Evolutionary conservation across 2,888 invertebrate genomes (phyloP), one percentile per base, ranked within the genome.

Genomic region (Heliconius ethilla): DNA sequence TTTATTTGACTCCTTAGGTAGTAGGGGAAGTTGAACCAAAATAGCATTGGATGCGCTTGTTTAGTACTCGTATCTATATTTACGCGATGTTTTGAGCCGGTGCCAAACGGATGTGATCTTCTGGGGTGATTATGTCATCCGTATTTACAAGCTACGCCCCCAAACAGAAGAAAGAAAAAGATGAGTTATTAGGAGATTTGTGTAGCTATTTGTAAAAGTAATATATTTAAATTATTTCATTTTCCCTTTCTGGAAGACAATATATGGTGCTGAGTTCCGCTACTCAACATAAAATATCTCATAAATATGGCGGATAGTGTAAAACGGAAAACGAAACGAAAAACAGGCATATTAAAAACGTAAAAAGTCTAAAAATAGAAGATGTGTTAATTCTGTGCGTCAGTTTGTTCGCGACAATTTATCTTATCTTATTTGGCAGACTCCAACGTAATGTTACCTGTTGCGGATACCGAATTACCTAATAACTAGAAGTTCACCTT

Each of bases 71-170:
- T 59, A 82, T 87, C 87, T 88, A 88, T 87, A 87, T 88, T 85
- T 86, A 87, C 82, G 81, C 79, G 84, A 84, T 83, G 82, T 83
- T 85, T 88, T 92, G 93, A 89, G 84, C 81, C 83, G 82, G 82
- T 84, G 93, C 93, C 94, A 92, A 92, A 86, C 93, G 94, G 94
- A 94, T 92, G 89, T 86, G 86, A 87, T 90, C 88, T 92, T 93
- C 93, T 92, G 93, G 91, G 85, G 85, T 82, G 86, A 88, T 92
- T 91, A 90, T 92, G 89, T 92, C 91, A 92, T 86, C 84, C 83
- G 83, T 84, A 82, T 84, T 80, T 80, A 80, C 81, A 80, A 79
- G 75, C 75, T 70, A 70, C 55, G 72, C 59, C 72, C 65, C 65
- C 74, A 72, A 66, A 70, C 55, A 75, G 33, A 63, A 76, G 73